Base-by-base conservation (phyloP, 2,113 vertebrate species). In the Prochilodus magdalenae region DNA sequence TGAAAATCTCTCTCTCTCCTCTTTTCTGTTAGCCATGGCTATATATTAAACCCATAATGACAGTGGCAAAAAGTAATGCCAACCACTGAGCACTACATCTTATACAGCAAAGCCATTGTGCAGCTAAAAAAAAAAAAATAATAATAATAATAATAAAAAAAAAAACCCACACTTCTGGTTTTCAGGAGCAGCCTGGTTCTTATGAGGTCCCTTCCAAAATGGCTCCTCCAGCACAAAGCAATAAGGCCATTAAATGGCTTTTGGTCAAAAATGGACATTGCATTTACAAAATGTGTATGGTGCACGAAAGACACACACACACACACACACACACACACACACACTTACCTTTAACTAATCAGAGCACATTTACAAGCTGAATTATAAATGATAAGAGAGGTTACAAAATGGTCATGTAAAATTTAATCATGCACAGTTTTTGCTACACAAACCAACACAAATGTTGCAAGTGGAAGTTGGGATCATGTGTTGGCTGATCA, bases 11-110 rank as follows among this genome's bases (percentile, higher is more conserved):
- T 15, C 55, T 26, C 36, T 44, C 24, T 66, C 29, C 63, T 20
- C 65, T 67, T 5, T 55, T 59, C 63, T 55, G 26, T 73, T 83
- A 47, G 76, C 73, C 36, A 20, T 14, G 24, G 27, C 80, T 30
- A 55, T 75, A 76, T 67, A 79, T 75, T 79, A 78, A 70, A 70
- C 80, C 60, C 16, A 71, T 36, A 51, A 33, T 78, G 72, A 60
- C 53, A 55, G 80, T 40, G 62, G 70, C 75, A 78, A 81, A 76
- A 73, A 30, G 16, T 73, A 49, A 83, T 66, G 66, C 67, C 78
- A 77, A 69, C 85, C 80, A 44, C 62, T 20, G 24, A 27, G 59
- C 57, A 27, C 74, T 27, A 36, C 53, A 44, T 22, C 65, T 63
- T 30, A 53, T 40, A 63, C 47, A 6, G 27, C 63, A 55, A 30